phyloP scores from a whole-genome alignment of 2,113 vertebrate genomes.

The Oenanthe melanoleuca region DNA sequence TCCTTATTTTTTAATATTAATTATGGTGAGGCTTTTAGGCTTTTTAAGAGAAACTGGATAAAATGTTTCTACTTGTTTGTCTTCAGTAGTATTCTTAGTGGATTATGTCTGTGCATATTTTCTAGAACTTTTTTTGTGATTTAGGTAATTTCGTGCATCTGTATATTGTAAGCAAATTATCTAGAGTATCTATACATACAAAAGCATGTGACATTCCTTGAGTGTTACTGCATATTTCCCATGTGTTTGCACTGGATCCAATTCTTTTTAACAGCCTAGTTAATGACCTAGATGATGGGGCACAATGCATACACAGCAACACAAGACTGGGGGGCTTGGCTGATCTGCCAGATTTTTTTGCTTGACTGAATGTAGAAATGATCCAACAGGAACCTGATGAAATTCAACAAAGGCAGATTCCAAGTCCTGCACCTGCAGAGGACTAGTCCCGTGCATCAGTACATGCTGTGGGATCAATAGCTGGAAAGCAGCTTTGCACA shows the following conservation, averaged over 20 bases:
- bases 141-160: background rate
- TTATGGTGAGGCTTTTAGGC: background rate
- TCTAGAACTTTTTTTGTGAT: background rate
- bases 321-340: fast-evolving
- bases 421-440: background rate
- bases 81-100: background rate
- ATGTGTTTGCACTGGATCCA: background rate
- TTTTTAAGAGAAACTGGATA: background rate
- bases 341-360: background rate
- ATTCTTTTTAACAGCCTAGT: background rate
- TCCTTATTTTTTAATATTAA: background rate
- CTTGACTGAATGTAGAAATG: background rate
- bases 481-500: background rate
- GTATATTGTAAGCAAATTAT: background rate
- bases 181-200: background rate
- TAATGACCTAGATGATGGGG: background rate
- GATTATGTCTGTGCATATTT: background rate
- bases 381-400: no score
- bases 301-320: background rate
- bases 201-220: background rate
- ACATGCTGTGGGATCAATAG: background rate
- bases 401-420: background rate
- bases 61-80: background rate
- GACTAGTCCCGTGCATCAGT: background rate
- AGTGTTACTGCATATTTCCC: background rate